These are phyloP conservation scores for Meghimatium bilineatum DNA, from an alignment of 2,888 invertebrate genomes.

Conservation along the genomic window DNA sequence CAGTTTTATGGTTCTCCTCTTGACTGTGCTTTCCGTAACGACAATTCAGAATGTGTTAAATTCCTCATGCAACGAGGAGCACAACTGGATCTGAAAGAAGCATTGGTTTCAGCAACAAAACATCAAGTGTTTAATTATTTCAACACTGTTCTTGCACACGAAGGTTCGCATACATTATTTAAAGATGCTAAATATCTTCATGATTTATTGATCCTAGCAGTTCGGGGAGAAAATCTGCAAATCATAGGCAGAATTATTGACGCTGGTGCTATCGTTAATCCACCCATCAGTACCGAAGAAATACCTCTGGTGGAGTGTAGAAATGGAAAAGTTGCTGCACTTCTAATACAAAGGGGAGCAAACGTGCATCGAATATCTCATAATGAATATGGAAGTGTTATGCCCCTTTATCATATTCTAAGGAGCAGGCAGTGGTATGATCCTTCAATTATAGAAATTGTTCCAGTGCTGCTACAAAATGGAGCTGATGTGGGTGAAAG, in stretches of 20 bases:
- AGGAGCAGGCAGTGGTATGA: neutral
- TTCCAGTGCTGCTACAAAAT: neutral
- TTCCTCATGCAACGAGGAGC: conserved; percentile 5
- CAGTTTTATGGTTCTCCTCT: neutral
- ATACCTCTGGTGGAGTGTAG: neutral
- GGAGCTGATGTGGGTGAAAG: neutral
- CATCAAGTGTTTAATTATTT: neutral
- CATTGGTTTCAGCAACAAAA: neutral
- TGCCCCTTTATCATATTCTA: neutral
- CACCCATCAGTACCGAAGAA: neutral
- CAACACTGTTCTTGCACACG: neutral
- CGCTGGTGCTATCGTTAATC: neutral
- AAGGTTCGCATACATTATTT: neutral
- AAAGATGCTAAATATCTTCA: neutral
- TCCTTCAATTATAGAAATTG: neutral
- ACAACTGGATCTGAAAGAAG: neutral
- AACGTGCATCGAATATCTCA: neutral
- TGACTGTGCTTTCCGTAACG: neutral
- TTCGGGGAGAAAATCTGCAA: neutral
- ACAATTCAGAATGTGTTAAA: neutral
- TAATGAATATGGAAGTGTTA: neutral
- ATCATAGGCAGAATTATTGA: neutral
- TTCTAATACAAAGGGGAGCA: conserved; percentile 5
- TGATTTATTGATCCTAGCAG: neutral
- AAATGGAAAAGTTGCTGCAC: neutral